Conservation (phyloP, 2,888 invertebrate species). For the Julus scandinavius region DNA sequence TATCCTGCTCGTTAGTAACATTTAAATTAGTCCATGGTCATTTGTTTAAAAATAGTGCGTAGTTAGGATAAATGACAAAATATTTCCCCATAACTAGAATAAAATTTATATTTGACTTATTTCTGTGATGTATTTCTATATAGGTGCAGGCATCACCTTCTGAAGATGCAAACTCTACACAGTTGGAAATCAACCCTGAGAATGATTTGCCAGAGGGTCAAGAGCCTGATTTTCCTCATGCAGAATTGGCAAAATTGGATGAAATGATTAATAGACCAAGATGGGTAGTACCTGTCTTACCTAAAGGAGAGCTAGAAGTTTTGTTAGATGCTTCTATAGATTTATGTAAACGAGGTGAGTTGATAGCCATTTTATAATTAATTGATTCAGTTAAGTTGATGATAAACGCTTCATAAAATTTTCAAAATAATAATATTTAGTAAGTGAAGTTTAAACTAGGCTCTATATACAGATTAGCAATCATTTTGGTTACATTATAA, state of each 20-base stretch:
- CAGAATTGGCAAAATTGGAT: conserved; percentile 87
- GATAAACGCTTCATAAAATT: too few species aligned
- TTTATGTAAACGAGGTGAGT: conserved; percentile 81
- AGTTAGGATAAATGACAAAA: too few species aligned
- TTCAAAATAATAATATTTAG: too few species aligned
- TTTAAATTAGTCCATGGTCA: too few species aligned
- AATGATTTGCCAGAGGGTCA: conserved; percentile 58
- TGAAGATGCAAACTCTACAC: neutral
- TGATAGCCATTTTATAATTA: neutral
- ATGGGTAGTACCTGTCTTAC: conserved; percentile 97
- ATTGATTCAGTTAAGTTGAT: too few species aligned
- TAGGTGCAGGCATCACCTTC: conserved; percentile 44
- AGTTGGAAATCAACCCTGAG: neutral
- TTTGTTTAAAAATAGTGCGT: too few species aligned
- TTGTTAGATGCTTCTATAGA: conserved; percentile 89
- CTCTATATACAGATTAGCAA: too few species aligned
- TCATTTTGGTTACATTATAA: too few species aligned
- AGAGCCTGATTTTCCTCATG: conserved; percentile 83
- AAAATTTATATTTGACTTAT: too few species aligned
- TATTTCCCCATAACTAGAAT: too few species aligned
- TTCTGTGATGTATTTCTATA: neutral
- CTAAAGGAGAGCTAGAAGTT: conserved; percentile 94
- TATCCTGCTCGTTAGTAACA: too few species aligned
- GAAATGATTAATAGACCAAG: conserved; percentile 95
- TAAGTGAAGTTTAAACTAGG: too few species aligned